These are phyloP conservation scores for Glaucidium brasilianum DNA, from an alignment of 2,113 vertebrate species.

Conservation along the genomic window DNA sequence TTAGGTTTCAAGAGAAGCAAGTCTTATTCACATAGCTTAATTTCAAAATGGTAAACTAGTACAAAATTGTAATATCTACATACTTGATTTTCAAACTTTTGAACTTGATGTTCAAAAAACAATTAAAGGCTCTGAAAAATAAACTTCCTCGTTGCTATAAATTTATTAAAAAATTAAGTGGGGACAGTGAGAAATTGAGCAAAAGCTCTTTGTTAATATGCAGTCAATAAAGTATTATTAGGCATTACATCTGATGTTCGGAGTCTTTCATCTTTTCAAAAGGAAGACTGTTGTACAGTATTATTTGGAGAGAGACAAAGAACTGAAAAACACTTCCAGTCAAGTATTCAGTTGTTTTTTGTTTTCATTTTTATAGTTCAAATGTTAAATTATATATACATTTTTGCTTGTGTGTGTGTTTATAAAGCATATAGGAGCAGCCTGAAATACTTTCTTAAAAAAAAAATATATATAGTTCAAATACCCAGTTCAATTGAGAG, in stretches of 20 bases:
- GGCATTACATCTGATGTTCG: background rate
- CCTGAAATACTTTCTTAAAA: background rate
- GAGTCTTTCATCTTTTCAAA: background rate
- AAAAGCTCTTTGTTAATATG: background rate
- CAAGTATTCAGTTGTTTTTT: background rate
- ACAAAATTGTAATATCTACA: fast-evolving
- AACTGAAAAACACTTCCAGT: background rate
- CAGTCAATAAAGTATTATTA: background rate
- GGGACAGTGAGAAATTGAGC: background rate
- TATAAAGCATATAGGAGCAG: background rate
- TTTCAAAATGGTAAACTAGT: background rate
- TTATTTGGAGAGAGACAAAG: background rate
- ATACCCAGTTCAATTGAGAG: background rate
- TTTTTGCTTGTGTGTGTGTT: background rate
- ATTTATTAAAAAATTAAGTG: background rate
- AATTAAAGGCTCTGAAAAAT: background rate
- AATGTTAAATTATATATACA: background rate
- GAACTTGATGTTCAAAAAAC: too few relatives aligned
- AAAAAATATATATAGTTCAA: background rate
- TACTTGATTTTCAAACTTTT: background rate
- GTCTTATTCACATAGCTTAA: background rate
- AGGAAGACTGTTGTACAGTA: background rate
- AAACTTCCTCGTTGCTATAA: background rate
- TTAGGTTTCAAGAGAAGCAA: background rate
- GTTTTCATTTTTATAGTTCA: background rate